Base-by-base conservation (phyloP, 1,140 invertebrate genomes). In the Dufourea novaeangliae region DNA sequence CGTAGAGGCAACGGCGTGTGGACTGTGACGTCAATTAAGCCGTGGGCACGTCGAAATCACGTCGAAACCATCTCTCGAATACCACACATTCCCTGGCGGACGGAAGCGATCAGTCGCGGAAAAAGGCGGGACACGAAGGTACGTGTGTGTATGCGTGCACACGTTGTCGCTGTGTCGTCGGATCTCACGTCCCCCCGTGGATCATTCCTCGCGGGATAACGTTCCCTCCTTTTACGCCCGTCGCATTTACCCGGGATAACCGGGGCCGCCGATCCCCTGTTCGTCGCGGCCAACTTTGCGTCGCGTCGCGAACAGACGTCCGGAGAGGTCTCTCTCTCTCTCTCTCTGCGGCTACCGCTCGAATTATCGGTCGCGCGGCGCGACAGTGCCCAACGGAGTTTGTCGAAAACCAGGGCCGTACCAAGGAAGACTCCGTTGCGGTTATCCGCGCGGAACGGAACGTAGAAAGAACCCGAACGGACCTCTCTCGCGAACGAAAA, bases 291-390 rank as follows among this genome's bases (percentile, higher is more conserved):
- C 78, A 85, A 85, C 73, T 85, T 85, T 72, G 82, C 78, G 78
- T 50, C 80, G 75, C 82, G 80, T 84, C 83, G 78, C 46, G 72
- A 84, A 72, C 82, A 81, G 82, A 85, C 82, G n/a, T n/a, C n/a
- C n/a, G n/a, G n/a, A n/a, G n/a, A n/a, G n/a, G n/a, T n/a, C n/a
- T n/a, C n/a, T n/a, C n/a, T n/a, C n/a, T n/a, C n/a, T n/a, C n/a
- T n/a, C n/a, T n/a, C n/a, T n/a, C n/a, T n/a, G n/a, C n/a, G n/a
- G n/a, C n/a, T n/a, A n/a, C n/a, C n/a, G n/a, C 83, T 84, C 73
- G 79, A 85, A 85, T 85, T 85, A 85, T 85, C 82, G 82, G 83
- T 56, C 82, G 83, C n/a, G n/a, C n/a, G n/a, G n/a, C n/a, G 44
- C 82, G 82, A 84, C 82, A 78, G 83, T 81, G 82, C 73, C 73